Conservation (phyloP, 2,888 invertebrate genomes). For the Falcaria lacertinaria region DNA sequence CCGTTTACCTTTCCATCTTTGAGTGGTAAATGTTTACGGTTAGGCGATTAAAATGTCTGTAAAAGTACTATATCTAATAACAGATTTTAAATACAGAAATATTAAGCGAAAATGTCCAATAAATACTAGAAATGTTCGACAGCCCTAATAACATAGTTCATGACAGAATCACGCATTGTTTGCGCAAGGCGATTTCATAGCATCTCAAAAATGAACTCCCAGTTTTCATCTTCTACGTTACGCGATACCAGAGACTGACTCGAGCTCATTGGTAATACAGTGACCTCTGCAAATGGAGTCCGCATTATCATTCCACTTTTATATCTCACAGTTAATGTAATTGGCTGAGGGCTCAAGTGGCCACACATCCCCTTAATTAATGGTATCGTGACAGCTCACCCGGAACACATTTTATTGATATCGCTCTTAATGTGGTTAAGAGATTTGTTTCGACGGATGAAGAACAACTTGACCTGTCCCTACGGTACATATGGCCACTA, state of each 20-base stretch:
- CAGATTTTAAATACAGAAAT: too few species aligned
- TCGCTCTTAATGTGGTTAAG: constrained; percentile 9
- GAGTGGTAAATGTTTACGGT: too few species aligned
- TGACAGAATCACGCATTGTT: too few species aligned
- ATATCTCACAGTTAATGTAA: constrained; percentile 56
- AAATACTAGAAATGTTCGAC: too few species aligned
- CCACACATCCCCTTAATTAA: constrained; percentile 37
- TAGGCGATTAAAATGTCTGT: too few species aligned
- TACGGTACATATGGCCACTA: too few species aligned
- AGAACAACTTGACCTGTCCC: background rate
- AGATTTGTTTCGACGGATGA: background rate
- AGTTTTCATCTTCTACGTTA: constrained; percentile 9
- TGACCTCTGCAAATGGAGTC: constrained; percentile 60
- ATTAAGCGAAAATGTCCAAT: too few species aligned
- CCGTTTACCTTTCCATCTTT: too few species aligned
- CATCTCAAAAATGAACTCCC: too few species aligned
- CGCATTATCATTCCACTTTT: constrained; percentile 54
- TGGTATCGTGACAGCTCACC: constrained; percentile 42
- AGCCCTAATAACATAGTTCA: too few species aligned
- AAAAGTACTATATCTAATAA: too few species aligned
- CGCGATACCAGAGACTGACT: background rate
- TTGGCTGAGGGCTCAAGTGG: constrained; percentile 31
- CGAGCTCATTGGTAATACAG: constrained; percentile 58
- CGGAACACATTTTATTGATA: constrained; percentile 40
- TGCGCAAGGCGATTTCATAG: too few species aligned